phyloP scores from a whole-genome alignment of 1,140 invertebrate species.

The Uloborus diversus region DNA sequence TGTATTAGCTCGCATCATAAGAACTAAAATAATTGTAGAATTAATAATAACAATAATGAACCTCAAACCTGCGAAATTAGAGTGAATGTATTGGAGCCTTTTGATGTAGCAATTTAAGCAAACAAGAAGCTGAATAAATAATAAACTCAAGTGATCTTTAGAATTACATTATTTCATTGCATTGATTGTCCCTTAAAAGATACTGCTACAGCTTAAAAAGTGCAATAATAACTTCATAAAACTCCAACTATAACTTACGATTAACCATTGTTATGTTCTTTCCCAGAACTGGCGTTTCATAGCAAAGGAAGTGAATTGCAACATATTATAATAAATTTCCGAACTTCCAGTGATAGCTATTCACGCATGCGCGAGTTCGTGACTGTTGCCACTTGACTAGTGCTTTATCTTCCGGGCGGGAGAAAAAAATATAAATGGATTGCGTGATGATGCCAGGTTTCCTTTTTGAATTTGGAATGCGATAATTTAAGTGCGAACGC shows the following conservation, averaged over 20 bases:
- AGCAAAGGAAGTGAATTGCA: slow-evolving; percentile 36
- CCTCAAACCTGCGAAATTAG: no score
- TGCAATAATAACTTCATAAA: slow-evolving; percentile 54
- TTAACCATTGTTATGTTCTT: slow-evolving; percentile 46
- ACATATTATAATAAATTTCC: slow-evolving; percentile 39
- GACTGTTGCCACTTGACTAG: slow-evolving; percentile 51
- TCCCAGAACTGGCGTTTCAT: neutral
- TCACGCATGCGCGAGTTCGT: slow-evolving; percentile 56
- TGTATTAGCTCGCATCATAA: no score
- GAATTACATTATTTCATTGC: slow-evolving; percentile 20
- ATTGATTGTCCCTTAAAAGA: slow-evolving; percentile 26
- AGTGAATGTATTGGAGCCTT: no score
- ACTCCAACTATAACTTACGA: slow-evolving; percentile 40
- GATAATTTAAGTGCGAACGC: slow-evolving; percentile 42
- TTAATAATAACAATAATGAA: no score
- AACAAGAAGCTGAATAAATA: no score
- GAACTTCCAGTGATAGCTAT: neutral
- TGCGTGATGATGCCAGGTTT: slow-evolving; percentile 31
- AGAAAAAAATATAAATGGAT: slow-evolving; percentile 35
- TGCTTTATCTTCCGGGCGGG: slow-evolving; percentile 31
- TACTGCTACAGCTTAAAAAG: slow-evolving; percentile 26
- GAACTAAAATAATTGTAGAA: no score
- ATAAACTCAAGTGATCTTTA: no score
- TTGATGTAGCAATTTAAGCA: no score
- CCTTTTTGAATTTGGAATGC: slow-evolving; percentile 15